These are phyloP conservation scores for Solea solea DNA, from an alignment of 2,113 vertebrate genomes.

Conservation along the genomic window DNA sequence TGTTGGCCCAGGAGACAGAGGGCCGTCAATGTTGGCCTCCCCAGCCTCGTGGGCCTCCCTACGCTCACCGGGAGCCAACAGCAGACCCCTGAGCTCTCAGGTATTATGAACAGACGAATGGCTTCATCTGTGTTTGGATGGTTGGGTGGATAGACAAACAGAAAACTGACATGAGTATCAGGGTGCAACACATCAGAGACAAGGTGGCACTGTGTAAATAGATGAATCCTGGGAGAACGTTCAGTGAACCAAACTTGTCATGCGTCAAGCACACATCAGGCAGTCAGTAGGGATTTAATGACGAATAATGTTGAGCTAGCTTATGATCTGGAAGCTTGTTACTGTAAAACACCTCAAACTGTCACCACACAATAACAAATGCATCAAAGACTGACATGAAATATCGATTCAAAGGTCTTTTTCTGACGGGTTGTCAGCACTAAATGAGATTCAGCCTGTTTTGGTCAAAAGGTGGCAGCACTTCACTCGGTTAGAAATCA, in stretches of 20 bases:
- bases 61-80: conserved; percentile 86
- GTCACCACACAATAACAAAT: too few species aligned
- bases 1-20: conserved; percentile 54
- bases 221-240: neutral
- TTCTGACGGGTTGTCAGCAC: neutral
- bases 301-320: neutral
- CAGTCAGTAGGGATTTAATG: conserved; percentile 17
- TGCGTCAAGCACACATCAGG: conserved; percentile 11
- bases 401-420: neutral
- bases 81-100: conserved; percentile 85
- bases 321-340: neutral
- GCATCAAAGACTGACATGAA: neutral
- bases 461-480: neutral
- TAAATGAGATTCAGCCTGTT: neutral
- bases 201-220: conserved; percentile 7
- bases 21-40: conserved; percentile 82
- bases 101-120: conserved; percentile 69
- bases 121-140: neutral
- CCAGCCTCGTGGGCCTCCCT: conserved; percentile 92
- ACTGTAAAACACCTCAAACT: neutral
- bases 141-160: neutral
- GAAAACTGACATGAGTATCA: neutral
- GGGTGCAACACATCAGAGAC: conserved; percentile 10
- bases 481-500: too few species aligned
- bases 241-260: conserved; percentile 5